Base-by-base conservation (phyloP, 1,140 invertebrate genomes). In the Drosophila sp. region DNA sequence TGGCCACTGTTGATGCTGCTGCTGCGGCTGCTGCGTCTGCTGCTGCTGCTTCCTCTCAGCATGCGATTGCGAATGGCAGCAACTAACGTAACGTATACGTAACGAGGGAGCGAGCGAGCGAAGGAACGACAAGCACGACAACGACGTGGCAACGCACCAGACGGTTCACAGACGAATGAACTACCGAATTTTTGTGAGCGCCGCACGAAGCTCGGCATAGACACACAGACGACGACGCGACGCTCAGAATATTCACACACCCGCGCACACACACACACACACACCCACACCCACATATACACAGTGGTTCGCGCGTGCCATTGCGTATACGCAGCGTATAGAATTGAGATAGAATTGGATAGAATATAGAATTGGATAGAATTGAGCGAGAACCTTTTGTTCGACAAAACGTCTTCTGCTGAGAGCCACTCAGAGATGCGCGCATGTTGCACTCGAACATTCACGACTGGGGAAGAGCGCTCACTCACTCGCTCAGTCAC, bases 91-190 rank as follows among this genome's bases (percentile, higher is more conserved):
- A 32, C 32, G 72, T 25, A 63, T 17, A 17, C 17, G 17, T 17
- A 17, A 17, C 17, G 17, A 17, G 17, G 0, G 17, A 17, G 29
- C 38, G 60, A 41, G 44, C 60, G 50, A 47, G n/a, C 25, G 30
- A 33, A 32, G 29, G 10, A 64, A 62, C 68, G 32, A 32, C 57
- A 55, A 58, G 66, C 79, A 65, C 66, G 69, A 79, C 67, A 62
- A 79, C 80, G 66, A 66, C 84, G 76, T 79, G 74, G 70, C 79
- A 82, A 72, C 77, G 64, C 73, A 72, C 67, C 77, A 80, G 73
- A 77, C 80, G 77, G 79, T 83, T 87, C 72, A 89, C 80, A 89
- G 77, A 89, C 84, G 84, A 89, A 89, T 89, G 85, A 89, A 79
- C 64, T 74, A 77, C 84, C 84, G 77, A 89, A 89, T 72, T 84